Base-by-base conservation (phyloP, 1,140 invertebrate genomes). In the Potamilus streckersoni region DNA sequence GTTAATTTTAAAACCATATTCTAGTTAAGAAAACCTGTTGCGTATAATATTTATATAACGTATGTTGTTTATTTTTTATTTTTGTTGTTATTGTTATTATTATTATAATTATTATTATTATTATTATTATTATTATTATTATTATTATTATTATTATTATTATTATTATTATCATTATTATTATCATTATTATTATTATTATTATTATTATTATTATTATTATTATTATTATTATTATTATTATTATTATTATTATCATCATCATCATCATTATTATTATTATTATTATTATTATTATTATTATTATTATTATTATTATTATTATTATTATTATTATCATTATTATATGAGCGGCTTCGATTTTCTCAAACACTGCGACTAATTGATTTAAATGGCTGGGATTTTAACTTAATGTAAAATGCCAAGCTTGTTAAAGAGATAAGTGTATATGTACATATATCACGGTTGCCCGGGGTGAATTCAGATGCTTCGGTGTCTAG, bases 31-130 rank as follows among this genome's bases (percentile, higher is more conserved):
- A 11, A 62, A 8, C 6, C 13, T 62, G 5, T 23, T 13, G 60
- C 60, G 4, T 8, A 62, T 14, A 19, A 62, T 19, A 23, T n/a
- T 62, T n/a, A n/a, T 23, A 13, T n/a, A n/a, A 12, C 12, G 60
- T 61, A 61, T 23, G 17, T 61, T 61, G 60, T 60, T 61, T 23
- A 62, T 12, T 62, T n/a, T 62, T 62, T 62, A 62, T n/a, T 61
- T 17, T 17, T 61, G 20, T 19, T 61, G 2, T 19, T 20, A 17
- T 61, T 61, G 4, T 61, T 17, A 3, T 61, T 61, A 3, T 19
- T 62, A 8, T 1, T 62, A 8, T 62, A 13, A 8, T 62, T 62
- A 23, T n/a, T 8, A 62, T 62, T 13, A 62, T n/a, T 31, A 31
- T n/a, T 62, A 19, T n/a, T 8, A 62, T 62, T 13, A 62, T n/a